phyloP scores from a whole-genome alignment of 2,113 vertebrate genomes.

The Cygnus buccinator region DNA sequence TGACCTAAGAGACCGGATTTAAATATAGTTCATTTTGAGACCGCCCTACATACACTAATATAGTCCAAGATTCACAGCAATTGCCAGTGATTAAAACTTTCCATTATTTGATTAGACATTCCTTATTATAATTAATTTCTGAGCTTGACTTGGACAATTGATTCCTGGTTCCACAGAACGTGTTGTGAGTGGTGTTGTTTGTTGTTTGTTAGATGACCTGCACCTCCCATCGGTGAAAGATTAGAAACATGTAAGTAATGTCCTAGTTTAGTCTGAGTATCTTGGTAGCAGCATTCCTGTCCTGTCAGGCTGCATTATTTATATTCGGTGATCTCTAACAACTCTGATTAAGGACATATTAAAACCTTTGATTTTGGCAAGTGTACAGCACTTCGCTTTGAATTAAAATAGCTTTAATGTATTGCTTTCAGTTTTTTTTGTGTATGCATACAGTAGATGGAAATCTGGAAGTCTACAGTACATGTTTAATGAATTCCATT shows the following conservation, averaged over 20 bases:
- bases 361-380: constrained; percentile 59
- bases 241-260: constrained; percentile 75
- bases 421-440: not conserved
- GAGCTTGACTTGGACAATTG: constrained; percentile 28
- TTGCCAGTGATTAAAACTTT: constrained; percentile 69
- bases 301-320: constrained; percentile 61
- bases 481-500: constrained; percentile 46
- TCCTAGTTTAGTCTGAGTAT: constrained; percentile 69
- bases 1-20: constrained; percentile 73
- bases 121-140: constrained; percentile 57
- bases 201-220: constrained; percentile 72
- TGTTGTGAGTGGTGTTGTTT: constrained; percentile 1
- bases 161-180: constrained; percentile 27
- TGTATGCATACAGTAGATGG: constrained; percentile 28
- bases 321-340: constrained; percentile 61
- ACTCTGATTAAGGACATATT: constrained; percentile 58
- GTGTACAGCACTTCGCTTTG: not conserved
- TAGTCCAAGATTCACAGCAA: constrained; percentile 56
- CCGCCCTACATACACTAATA: constrained; percentile 39
- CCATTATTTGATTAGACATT: constrained; percentile 70
- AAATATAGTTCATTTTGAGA: constrained; percentile 71
- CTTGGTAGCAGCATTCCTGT: constrained; percentile 58
- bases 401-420: constrained; percentile 24
- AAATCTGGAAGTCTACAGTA: constrained; percentile 38
- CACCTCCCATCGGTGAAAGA: constrained; percentile 70